Base-by-base conservation (phyloP, 2,113 vertebrate genomes). In the Bufo bufo region DNA sequence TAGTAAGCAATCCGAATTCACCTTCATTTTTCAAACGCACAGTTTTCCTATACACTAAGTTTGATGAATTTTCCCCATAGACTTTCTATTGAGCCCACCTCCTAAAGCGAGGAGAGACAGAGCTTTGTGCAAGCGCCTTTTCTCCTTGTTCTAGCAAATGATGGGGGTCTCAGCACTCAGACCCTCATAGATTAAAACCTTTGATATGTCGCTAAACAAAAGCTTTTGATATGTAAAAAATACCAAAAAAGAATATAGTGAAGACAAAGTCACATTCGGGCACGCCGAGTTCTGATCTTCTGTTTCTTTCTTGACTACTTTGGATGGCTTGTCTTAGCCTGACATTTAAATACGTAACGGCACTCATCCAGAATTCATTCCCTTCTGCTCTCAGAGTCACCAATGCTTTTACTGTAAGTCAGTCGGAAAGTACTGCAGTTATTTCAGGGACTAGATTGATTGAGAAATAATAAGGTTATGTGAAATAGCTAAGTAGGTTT, bases 381-480 rank as follows among this genome's bases (percentile, higher is more conserved):
- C 8, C 9, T 47, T n/a, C 23, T 47, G 89, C 90, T 87, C 23
- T 72, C 20, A 23, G 81, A 69, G 63, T 50, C 47, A 23, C 3
- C 14, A 82, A 82, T 90, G 86, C 86, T 87, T 82, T 89, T 77
- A 6, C 90, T 91, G 89, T 89, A 77, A 87, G 6, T 88, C 87
- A 89, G 50, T 90, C 91, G 91, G 86, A 90, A 91, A 92, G 88
- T 75, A 23, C 65, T 52, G 86, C 52, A 79, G 88, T 87, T 84
- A 66, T 89, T 90, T 89, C 78, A 88, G 89, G 87, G 72, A 85
- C 84, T 0, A 81, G 91, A 59, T 66, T 91, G 87, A 54, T 23
- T 91, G 90, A 90, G 82, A 89, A 90, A 91, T 91, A 92, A 92
- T 91, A 83, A 90, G 90, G 92, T 89, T 91, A 92, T 91, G 91